phyloP scores from a whole-genome alignment of 30 jellyfish, hydroid and myxozoan genomes.

The Haliclystus octoradiatus region DNA sequence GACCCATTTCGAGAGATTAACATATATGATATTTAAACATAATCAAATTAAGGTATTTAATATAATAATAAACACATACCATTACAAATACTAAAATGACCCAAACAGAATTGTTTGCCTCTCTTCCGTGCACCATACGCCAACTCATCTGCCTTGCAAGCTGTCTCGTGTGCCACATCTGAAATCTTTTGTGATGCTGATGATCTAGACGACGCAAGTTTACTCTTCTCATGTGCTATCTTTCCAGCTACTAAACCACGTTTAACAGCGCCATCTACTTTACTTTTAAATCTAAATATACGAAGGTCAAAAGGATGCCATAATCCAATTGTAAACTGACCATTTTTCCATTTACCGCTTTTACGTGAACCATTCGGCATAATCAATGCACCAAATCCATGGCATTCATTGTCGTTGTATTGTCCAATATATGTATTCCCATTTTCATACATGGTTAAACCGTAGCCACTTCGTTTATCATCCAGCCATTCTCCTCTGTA shows the following conservation, averaged over 20 bases:
- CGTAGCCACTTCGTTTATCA: constrained; percentile 75
- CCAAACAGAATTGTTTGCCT: constrained; percentile 27
- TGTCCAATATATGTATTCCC: constrained; percentile 77
- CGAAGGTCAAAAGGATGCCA: constrained; percentile 52
- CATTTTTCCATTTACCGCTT: constrained; percentile 91
- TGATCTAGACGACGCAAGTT: constrained; percentile 70
- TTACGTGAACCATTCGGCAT: constrained; percentile 15
- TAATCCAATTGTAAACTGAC: constrained; percentile 28
- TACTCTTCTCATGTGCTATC: constrained; percentile 62
- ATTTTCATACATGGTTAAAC: constrained; percentile 62
- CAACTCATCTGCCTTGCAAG: constrained; percentile 39
- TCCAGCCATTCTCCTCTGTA: constrained; percentile 89
- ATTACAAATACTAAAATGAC: background rate
- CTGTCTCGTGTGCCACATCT: constrained; percentile 58
- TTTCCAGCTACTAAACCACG: constrained; percentile 81
- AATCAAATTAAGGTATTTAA: no score
- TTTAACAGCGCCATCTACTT: constrained; percentile 43
- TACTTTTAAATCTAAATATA: constrained; percentile 47
- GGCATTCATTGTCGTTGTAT: constrained; percentile 76
- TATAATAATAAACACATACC: background rate
- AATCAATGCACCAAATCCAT: constrained; percentile 78
- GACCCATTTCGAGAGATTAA: no score
- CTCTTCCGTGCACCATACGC: constrained; percentile 53
- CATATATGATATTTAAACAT: no score
- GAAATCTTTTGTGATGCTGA: constrained; percentile 79